phyloP scores from a whole-genome alignment of 2,113 vertebrate genomes.

The Odontesthes bonariensis region DNA sequence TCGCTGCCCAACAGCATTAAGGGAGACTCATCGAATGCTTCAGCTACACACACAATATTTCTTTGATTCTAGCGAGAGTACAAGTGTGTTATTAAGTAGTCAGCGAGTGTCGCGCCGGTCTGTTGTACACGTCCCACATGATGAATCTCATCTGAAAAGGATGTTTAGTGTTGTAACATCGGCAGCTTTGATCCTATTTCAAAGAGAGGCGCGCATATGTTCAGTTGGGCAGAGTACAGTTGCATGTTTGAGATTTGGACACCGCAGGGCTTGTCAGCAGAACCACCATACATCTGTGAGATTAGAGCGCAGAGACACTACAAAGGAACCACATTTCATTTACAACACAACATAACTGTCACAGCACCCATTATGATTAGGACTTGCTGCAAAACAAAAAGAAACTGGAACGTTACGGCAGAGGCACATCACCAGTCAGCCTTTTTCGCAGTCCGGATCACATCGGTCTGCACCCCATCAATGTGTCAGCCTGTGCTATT shows the following conservation, averaged over 20 bases:
- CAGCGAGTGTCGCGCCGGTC: constrained; percentile 2
- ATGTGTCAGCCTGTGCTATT: constrained; percentile 1
- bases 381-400: constrained; percentile 32
- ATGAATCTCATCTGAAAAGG: constrained; percentile 39
- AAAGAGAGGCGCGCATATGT: constrained; percentile 56
- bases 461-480: not conserved
- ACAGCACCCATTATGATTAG: constrained; percentile 13
- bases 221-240: constrained; percentile 47
- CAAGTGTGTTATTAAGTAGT: constrained; percentile 29
- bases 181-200: constrained; percentile 71
- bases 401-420: constrained; percentile 3
- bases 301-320: constrained; percentile 58
- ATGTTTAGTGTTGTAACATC: constrained; percentile 50
- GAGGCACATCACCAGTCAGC: not conserved
- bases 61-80: not conserved
- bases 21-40: constrained; percentile 10
- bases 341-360: constrained; percentile 53
- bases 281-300: constrained; percentile 67
- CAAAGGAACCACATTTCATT: constrained; percentile 69
- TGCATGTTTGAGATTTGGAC: constrained; percentile 68
- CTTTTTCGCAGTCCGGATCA: constrained; percentile 2
- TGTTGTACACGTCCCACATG: not conserved
- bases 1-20: not conserved
- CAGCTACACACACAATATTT: not conserved
- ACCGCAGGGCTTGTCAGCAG: constrained; percentile 65